Evolutionary conservation across 2,113 vertebrate species (phyloP), one percentile per base, ranked within the genome.

Genomic region (Semicossyphus pulcher): DNA sequence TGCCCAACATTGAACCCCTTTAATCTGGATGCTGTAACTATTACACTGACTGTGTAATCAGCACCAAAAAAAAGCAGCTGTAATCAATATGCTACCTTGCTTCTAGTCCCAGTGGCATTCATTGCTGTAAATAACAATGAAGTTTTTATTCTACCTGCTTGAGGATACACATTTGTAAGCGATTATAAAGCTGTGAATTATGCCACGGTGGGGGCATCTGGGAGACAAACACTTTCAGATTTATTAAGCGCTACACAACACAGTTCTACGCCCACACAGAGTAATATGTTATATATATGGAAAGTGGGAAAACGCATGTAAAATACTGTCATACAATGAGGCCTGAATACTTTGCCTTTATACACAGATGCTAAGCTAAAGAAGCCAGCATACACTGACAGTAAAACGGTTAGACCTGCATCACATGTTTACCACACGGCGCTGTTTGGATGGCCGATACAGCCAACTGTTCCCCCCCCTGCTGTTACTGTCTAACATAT

Each of bases 101-200:
- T 20, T 60, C 25, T 34, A 41, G 39, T 73, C 75, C 69, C 66
- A 4, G 15, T 51, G 54, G 72, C 47, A 61, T 73, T 59, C 51
- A 56, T 20, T 69, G 61, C 64, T 64, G 72, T 86, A 87, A 86
- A 81, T 74, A 84, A 84, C 53, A 72, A 78, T 76, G 67, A 74
- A 34, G 52, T 32, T 82, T 69, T 80, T 60, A 73, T 59, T 84
- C 48, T 1, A 76, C 66, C 39, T 72, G 72, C 65, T 76, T 56
- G 20, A 73, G 29, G 80, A 60, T 52, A 51, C 36, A 75, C 48
- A 87, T 74, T 71, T 83, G 66, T 59, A 72, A 81, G 64, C 70
- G 37, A 78, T 81, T 83, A 78, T 58, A 12, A 76, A 41, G 57
- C 68, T 45, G 29, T 83, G 58, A 85, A 57, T 79, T 68, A 60